Percentiles rank a stretch among this genome's conserved stretches.
Conservation (phyloP, 2,797 vertebrate genomes). For the Gymnopithys bicolor region DNA sequence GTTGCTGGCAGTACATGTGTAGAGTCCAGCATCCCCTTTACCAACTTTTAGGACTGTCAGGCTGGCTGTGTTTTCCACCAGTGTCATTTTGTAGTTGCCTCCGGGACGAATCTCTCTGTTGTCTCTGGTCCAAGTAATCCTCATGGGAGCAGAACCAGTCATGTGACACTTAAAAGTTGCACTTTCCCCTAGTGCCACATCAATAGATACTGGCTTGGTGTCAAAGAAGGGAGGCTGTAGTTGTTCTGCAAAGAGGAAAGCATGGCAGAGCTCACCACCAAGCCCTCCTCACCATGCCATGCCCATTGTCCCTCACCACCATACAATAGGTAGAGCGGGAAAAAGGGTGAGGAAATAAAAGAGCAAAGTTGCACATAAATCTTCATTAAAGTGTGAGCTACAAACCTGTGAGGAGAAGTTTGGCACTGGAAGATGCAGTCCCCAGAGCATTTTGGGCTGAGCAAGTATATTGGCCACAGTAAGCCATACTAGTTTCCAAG, state of each 20-base stretch:
- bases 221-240: slow-evolving; percentile 92
- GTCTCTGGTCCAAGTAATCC: slow-evolving; percentile 93
- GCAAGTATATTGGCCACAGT: slow-evolving; percentile 90
- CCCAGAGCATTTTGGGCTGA: slow-evolving; percentile 92
- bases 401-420: slow-evolving; percentile 92
- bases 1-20: slow-evolving; percentile 90
- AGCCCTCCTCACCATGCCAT: not conserved
- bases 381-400: not conserved
- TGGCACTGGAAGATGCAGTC: slow-evolving; percentile 90
- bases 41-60: slow-evolving; percentile 89
- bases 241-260: slow-evolving; percentile 85
- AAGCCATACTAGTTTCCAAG: slow-evolving; percentile 81
- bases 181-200: slow-evolving; percentile 87
- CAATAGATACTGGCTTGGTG: slow-evolving; percentile 85
- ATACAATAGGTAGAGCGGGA: not conserved
- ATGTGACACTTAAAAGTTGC: slow-evolving; percentile 90
- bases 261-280: slow-evolving; percentile 38
- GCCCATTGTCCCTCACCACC: not conserved
- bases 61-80: slow-evolving; percentile 88
- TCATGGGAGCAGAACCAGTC: slow-evolving; percentile 90
- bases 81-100: slow-evolving; percentile 90
- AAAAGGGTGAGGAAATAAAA: not conserved
- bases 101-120: slow-evolving; percentile 86
- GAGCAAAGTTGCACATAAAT: not conserved
- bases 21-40: slow-evolving; percentile 87